These are phyloP conservation scores for Megaceryle torquata DNA, from an alignment of 2,113 vertebrate species.

Conservation along the genomic window DNA sequence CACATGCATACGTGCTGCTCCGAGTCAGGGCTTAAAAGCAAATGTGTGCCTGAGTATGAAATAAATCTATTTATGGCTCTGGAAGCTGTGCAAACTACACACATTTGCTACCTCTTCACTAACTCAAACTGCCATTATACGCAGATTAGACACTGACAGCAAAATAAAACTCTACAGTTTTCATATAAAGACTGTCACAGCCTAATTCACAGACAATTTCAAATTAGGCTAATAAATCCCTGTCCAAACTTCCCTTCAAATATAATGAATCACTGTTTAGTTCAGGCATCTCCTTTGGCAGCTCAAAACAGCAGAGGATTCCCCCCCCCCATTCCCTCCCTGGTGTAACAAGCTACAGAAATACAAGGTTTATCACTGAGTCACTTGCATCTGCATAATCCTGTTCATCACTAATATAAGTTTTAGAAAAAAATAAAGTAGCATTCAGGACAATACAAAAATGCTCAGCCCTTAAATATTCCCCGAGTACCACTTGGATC, in stretches of 20 bases:
- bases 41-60: not conserved
- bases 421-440: not conserved
- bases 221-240: not conserved
- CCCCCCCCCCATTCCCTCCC: not conserved
- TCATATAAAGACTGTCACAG: not conserved
- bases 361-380: not conserved
- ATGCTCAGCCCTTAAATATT: not conserved
- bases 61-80: not conserved
- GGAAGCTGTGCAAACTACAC: not conserved
- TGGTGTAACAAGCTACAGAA: not conserved
- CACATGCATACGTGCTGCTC: not conserved
- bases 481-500: not conserved
- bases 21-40: not conserved
- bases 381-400: not conserved
- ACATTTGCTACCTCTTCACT: not conserved
- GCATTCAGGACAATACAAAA: not conserved
- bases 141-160: not conserved
- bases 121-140: not conserved
- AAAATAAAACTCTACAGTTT: not conserved
- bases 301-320: not conserved
- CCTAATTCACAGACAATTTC: constrained; percentile 1
- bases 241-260: not conserved
- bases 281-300: not conserved
- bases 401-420: not conserved
- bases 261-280: not conserved